phyloP scores from a whole-genome alignment of 2,888 invertebrate species.

The Metallyticus violacea region DNA sequence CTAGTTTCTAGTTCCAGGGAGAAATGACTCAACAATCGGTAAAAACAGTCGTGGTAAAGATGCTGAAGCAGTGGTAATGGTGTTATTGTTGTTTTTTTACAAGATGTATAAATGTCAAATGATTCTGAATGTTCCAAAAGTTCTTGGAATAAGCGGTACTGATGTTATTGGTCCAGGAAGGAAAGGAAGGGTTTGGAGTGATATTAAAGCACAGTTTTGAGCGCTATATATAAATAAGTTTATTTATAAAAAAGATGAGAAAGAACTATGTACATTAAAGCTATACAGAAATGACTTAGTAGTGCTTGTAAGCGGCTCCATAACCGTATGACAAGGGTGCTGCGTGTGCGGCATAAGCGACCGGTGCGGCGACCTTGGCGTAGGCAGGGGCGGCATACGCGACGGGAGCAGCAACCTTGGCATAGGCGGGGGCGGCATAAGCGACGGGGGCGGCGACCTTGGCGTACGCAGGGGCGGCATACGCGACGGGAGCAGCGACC shows the following conservation, averaged over 20 bases:
- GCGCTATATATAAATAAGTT: not conserved
- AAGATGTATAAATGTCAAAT: too few species aligned
- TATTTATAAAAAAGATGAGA: not conserved
- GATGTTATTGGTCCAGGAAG: too few species aligned
- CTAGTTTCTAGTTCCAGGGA: too few species aligned
- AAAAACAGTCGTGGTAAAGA: too few species aligned
- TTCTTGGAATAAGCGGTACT: too few species aligned
- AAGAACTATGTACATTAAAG: not conserved
- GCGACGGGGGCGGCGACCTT: constrained; percentile 40
- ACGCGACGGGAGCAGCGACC: constrained; percentile 33
- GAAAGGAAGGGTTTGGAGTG: too few species aligned
- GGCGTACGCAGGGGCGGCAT: constrained; percentile 36
- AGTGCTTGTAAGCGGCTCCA: constrained; percentile 1
- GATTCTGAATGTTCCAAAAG: too few species aligned
- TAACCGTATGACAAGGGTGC: constrained; percentile 1
- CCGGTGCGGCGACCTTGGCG: constrained; percentile 26
- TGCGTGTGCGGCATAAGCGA: constrained; percentile 36
- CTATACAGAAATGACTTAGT: not conserved
- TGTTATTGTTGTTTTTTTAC: too few species aligned
- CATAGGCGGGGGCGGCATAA: constrained; percentile 39
- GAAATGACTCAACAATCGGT: too few species aligned
- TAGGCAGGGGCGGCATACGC: constrained; percentile 31
- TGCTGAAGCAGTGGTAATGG: too few species aligned
- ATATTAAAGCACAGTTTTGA: not conserved
- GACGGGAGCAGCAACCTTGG: constrained; percentile 44